Evolutionary conservation across 2,888 invertebrate genomes (phyloP).

Genomic region (Unio pictorum): DNA sequence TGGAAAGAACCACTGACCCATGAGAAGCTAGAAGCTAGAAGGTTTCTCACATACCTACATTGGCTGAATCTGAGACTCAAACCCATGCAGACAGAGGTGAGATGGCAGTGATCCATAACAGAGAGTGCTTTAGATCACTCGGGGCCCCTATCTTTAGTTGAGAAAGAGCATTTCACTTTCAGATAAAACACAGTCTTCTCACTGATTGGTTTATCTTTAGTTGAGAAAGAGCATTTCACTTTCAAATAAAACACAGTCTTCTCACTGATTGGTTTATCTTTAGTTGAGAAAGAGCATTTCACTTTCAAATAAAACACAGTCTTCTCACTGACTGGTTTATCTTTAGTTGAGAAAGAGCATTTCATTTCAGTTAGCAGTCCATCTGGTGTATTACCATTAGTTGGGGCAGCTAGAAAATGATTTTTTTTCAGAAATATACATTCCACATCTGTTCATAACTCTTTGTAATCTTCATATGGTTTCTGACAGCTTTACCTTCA

Average conservation of each 20-base stretch:
- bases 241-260: constrained; percentile 18
- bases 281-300: not conserved
- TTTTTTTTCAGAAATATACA: constrained; percentile 8
- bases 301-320: constrained; percentile 17
- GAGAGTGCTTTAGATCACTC: too few species aligned
- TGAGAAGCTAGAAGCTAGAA: too few species aligned
- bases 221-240: not conserved
- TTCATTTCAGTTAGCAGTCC: constrained; percentile 14
- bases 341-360: constrained; percentile 12
- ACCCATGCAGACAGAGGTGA: too few species aligned
- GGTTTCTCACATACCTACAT: too few species aligned
- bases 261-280: constrained; percentile 5
- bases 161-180: too few species aligned
- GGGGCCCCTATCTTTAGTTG: too few species aligned
- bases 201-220: too few species aligned
- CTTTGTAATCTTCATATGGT: constrained; percentile 7
- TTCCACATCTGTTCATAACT: constrained; percentile 15
- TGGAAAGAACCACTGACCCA: too few species aligned
- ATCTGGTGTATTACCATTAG: constrained; percentile 19
- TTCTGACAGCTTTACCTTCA: constrained; percentile 17
- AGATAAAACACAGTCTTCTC: too few species aligned
- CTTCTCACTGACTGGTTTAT: constrained; percentile 5
- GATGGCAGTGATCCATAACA: too few species aligned
- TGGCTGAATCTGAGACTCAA: too few species aligned
- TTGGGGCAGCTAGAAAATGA: constrained; percentile 18